phyloP scores from a whole-genome alignment of 2,797 vertebrate species.

The Loris lydekkerianus region DNA sequence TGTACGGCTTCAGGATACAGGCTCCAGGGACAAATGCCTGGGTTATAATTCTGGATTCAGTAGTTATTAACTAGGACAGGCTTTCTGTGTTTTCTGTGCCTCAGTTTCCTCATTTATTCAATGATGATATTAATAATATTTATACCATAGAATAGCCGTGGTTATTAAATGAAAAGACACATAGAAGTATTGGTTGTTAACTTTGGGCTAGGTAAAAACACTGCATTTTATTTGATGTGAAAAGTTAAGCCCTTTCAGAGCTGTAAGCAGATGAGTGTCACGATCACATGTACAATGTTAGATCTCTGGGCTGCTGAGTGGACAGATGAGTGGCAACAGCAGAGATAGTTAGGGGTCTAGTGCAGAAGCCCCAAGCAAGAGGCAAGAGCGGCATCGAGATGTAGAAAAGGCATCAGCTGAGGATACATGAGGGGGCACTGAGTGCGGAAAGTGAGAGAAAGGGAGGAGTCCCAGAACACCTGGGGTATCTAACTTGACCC shows the following conservation, averaged over 20 bases:
- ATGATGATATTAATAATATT: background rate
- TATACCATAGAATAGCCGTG: no score
- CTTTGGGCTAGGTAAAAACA: background rate
- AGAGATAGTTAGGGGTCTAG: background rate
- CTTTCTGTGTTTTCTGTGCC: background rate
- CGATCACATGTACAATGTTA: background rate
- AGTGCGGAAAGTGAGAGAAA: background rate
- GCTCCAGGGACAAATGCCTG: background rate
- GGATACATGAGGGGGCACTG: background rate
- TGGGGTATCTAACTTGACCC: background rate
- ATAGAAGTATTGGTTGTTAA: background rate
- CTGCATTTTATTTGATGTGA: background rate
- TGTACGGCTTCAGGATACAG: background rate
- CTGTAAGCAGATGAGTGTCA: background rate
- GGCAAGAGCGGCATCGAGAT: no score
- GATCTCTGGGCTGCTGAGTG: background rate
- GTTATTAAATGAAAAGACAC: background rate
- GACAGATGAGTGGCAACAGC: background rate
- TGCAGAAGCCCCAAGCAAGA: background rate
- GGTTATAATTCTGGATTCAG: background rate
- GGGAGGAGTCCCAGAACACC: background rate
- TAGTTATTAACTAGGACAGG: background rate
- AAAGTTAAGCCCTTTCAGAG: background rate
- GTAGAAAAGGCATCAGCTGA: background rate
- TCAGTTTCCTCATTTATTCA: background rate